Evolutionary conservation across 2,888 invertebrate genomes (phyloP).

Genomic region (Agrotis puta): DNA sequence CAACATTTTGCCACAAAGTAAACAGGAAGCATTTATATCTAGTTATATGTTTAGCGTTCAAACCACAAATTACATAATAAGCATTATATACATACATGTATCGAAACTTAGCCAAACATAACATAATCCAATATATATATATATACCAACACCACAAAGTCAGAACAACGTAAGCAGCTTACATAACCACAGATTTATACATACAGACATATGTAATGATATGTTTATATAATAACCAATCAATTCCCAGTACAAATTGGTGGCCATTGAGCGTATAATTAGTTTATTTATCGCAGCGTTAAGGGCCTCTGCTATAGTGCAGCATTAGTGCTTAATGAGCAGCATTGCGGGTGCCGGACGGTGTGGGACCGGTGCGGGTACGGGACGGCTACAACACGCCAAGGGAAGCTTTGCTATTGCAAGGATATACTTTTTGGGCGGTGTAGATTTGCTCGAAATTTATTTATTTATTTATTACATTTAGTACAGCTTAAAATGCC

Average conservation of each 20-base stretch:
- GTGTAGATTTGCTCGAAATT: too few relatives aligned
- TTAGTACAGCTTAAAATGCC: too few relatives aligned
- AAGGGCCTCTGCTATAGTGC: slow-evolving; percentile 60
- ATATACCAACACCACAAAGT: slow-evolving; percentile 28
- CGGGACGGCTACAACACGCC: not conserved
- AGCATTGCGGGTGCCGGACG: slow-evolving; percentile 59
- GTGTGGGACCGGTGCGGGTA: not conserved
- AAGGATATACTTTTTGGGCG: too few relatives aligned
- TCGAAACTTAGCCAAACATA: slow-evolving; percentile 10
- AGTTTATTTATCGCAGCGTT: slow-evolving; percentile 71
- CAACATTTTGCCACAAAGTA: not conserved
- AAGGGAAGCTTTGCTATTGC: not conserved
- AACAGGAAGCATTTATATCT: not conserved
- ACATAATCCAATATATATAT: not conserved
- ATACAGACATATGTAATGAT: not conserved
- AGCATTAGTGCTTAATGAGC: slow-evolving; percentile 72
- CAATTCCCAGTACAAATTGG: slow-evolving; percentile 68
- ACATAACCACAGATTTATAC: slow-evolving; percentile 11
- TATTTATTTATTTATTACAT: too few relatives aligned
- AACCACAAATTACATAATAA: slow-evolving; percentile 16
- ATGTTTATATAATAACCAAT: slow-evolving; percentile 61
- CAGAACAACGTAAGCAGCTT: slow-evolving; percentile 15
- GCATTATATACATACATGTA: not conserved
- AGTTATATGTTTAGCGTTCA: not conserved
- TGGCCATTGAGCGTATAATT: slow-evolving; percentile 70